A percentile compares a stretch with the other conserved stretches of the same genome.
These are phyloP conservation scores for Ctenopoma multispine DNA, from an alignment of 2,797 vertebrate species.

Conservation along the genomic window DNA sequence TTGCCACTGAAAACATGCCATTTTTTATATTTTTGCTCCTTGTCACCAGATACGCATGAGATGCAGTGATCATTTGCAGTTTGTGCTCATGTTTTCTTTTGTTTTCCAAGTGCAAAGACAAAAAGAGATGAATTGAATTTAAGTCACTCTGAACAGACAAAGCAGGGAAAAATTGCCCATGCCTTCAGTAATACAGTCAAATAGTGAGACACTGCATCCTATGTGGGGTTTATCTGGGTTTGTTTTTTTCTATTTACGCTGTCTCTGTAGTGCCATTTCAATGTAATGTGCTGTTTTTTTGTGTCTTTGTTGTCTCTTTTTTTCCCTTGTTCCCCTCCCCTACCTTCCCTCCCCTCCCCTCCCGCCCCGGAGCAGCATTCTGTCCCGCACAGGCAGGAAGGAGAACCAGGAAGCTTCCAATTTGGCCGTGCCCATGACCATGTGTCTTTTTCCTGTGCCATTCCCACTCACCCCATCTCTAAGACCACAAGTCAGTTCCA, in stretches of 20 bases:
- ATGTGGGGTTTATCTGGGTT: conserved; percentile 99
- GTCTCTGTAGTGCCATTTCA: conserved; percentile 99
- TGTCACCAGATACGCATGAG: conserved; percentile 99
- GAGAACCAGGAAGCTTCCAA: conserved; percentile 99
- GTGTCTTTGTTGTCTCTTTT: conserved; percentile 99
- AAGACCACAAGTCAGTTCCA: conserved; percentile 99
- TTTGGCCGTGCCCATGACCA: conserved; percentile 99
- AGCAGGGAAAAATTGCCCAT: conserved; percentile 79
- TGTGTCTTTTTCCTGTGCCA: conserved; percentile 99
- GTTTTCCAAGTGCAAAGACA: conserved; percentile 73
- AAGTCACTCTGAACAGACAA: conserved; percentile 80
- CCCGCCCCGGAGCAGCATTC: conserved; percentile 99
- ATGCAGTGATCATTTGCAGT: conserved; percentile 95
- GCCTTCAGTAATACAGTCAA: conserved; percentile 81
- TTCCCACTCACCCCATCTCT: conserved; percentile 99
- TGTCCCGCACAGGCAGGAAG: conserved; percentile 99
- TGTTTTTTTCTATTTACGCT: conserved; percentile 99
- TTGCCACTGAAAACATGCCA: conserved; percentile 99
- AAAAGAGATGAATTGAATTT: conserved; percentile 71
- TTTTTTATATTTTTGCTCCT: conserved; percentile 99
- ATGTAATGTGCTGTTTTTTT: conserved; percentile 99
- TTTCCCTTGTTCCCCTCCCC: conserved; percentile 92
- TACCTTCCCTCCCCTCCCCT: conserved; percentile 90
- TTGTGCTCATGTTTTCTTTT: conserved; percentile 81
- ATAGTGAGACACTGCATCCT: conserved; percentile 96